Base-by-base conservation (phyloP, 2,113 vertebrate genomes). In the Limanda limanda region DNA sequence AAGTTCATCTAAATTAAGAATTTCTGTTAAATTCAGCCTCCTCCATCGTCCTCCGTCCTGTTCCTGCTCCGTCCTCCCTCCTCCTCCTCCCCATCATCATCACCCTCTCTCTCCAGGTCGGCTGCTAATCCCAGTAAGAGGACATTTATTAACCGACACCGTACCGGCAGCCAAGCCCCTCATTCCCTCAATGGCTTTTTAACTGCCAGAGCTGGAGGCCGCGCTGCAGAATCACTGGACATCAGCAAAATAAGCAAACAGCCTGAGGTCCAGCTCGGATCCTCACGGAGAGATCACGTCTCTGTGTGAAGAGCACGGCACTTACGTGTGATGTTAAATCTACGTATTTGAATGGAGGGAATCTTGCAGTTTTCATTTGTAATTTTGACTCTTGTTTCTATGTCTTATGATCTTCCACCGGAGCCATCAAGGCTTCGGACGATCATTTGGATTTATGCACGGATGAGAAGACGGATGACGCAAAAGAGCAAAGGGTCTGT, bases 71-170 rank as follows among this genome's bases (percentile, higher is more conserved):
- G 12, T 24, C 63, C 31, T 20, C 35, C 25, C 13, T 24, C 13
- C 0, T 56, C 58, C 56, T 66, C 42, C 24, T 11, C 20, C 24
- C 21, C 61, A 67, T 42, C 64, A 67, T 42, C 64, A 48, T 52
- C 64, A 17, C 45, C 31, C 40, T 68, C 59, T 76, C 62, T 79
- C 65, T 79, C 63, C 88, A 88, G 78, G 82, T 91, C 71, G 58
- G 82, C 76, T 87, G 81, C 88, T 92, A 91, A 93, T 92, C 92
- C 88, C 88, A 85, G 85, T 92, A 92, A 93, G 88, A 94, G 92
- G 89, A 88, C 87, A 90, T 93, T 93, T 89, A 92, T 93, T 91
- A 91, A 76, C 68, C 62, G 85, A 83, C 78, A 57, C 81, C 15
- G 77, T 65, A 77, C 68, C 42, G 62, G 78, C 76, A 82, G 68